Evolutionary conservation across 64 coral and sea anemone species (phyloP).

Genomic region (Pocillopora verrucosa): DNA sequence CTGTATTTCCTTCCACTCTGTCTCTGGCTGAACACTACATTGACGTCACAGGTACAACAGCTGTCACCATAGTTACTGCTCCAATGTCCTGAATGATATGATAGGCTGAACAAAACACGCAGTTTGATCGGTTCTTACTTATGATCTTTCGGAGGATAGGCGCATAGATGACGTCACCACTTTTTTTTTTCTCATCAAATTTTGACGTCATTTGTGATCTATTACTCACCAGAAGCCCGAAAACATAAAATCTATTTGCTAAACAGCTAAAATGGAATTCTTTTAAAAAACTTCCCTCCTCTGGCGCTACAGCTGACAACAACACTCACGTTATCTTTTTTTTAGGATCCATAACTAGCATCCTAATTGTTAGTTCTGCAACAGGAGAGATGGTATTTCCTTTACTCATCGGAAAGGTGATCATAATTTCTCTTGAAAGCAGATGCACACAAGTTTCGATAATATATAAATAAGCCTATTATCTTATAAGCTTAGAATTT

Average conservation of each 20-base stretch:
- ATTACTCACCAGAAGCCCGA: too few relatives aligned
- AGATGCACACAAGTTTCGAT: neutral
- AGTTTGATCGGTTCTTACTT: too few relatives aligned
- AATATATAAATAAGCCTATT: too few relatives aligned
- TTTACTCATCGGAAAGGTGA: conserved; percentile 94
- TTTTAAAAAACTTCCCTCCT: too few relatives aligned
- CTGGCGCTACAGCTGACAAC: neutral
- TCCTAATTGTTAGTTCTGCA: conserved; percentile 93
- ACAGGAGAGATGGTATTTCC: conserved; percentile 96
- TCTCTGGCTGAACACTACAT: conserved; percentile 86
- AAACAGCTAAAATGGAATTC: too few relatives aligned
- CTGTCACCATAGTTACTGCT: neutral
- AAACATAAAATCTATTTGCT: too few relatives aligned
- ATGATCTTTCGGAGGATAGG: too few relatives aligned
- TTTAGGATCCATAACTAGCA: conserved; percentile 88
- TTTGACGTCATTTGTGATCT: too few relatives aligned
- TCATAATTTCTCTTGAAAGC: neutral
- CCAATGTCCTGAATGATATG: neutral
- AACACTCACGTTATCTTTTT: neutral
- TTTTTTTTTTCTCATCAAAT: too few relatives aligned
- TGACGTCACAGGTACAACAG: conserved; percentile 87
- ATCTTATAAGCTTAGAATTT: too few relatives aligned
- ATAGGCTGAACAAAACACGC: too few relatives aligned
- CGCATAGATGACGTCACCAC: too few relatives aligned
- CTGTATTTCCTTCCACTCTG: conserved; percentile 91